phyloP scores from a whole-genome alignment of 2,888 invertebrate genomes.

The Agriopis aurantiaria region DNA sequence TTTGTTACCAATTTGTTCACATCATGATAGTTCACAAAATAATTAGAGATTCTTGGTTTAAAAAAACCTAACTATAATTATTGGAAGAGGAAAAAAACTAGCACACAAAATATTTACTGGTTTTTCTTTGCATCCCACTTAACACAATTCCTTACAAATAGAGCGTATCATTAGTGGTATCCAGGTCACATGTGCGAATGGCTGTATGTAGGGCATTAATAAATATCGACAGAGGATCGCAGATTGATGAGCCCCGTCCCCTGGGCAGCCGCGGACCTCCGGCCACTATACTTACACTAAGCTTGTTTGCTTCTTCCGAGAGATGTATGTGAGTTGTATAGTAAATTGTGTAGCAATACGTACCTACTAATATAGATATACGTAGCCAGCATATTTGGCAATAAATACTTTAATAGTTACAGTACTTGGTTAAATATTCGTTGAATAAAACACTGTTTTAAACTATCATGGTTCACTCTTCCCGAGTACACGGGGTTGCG shows the following conservation, averaged over 20 bases:
- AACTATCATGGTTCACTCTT: no score
- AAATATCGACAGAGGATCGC: constrained; percentile 70
- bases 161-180: constrained; percentile 49
- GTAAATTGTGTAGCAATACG: neutral
- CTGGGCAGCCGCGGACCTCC: constrained; percentile 50
- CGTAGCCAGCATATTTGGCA: no score
- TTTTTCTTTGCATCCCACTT: neutral
- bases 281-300: constrained; percentile 49
- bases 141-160: constrained; percentile 36
- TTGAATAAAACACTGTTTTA: no score
- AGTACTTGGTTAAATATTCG: no score
- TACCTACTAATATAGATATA: neutral
- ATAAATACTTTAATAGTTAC: no score
- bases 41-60: neutral
- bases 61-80: neutral
- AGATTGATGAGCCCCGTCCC: constrained; percentile 73
- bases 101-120: neutral
- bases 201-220: constrained; percentile 74
- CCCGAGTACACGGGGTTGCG: no score
- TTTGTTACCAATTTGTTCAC: no score
- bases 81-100: neutral
- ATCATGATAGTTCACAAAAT: neutral
- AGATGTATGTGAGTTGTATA: neutral
- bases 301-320: constrained; percentile 52
- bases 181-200: constrained; percentile 75